phyloP scores from a whole-genome alignment of 1,140 invertebrate genomes.

The Micrasema longulum region DNA sequence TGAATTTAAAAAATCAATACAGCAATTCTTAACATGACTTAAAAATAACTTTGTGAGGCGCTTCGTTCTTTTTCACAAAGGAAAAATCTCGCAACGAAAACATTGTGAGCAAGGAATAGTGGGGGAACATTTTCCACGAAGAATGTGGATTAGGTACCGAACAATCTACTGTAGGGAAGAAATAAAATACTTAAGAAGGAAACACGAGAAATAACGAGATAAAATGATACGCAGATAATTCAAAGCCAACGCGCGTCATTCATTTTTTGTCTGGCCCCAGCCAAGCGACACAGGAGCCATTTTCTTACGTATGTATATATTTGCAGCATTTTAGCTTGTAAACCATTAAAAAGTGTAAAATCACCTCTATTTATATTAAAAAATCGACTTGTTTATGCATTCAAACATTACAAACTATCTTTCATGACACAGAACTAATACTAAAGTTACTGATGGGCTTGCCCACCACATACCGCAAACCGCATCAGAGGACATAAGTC shows the following conservation, averaged over 20 bases:
- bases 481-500: no score
- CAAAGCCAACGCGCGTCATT: background rate
- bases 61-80: slow-evolving; percentile 18
- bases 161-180: background rate
- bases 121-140: slow-evolving; percentile 6
- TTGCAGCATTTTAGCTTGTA: background rate
- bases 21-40: no score
- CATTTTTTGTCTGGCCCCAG: background rate
- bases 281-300: no score
- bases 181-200: slow-evolving; percentile 23
- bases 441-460: no score
- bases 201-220: slow-evolving; percentile 28
- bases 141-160: slow-evolving; percentile 2
- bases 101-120: slow-evolving; percentile 18
- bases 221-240: slow-evolving; percentile 22
- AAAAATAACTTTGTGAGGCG: no score
- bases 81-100: slow-evolving; percentile 20
- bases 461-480: no score
- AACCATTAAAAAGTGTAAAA: slow-evolving; percentile 1
- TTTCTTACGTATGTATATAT: no score
- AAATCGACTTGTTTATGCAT: no score
- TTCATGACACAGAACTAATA: no score
- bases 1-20: no score
- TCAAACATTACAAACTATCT: no score
- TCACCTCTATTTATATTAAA: no score